Evolutionary conservation across 1,140 invertebrate species (phyloP), one percentile per base, ranked within the genome.

Genomic region (Scaptomyza graminum): DNA sequence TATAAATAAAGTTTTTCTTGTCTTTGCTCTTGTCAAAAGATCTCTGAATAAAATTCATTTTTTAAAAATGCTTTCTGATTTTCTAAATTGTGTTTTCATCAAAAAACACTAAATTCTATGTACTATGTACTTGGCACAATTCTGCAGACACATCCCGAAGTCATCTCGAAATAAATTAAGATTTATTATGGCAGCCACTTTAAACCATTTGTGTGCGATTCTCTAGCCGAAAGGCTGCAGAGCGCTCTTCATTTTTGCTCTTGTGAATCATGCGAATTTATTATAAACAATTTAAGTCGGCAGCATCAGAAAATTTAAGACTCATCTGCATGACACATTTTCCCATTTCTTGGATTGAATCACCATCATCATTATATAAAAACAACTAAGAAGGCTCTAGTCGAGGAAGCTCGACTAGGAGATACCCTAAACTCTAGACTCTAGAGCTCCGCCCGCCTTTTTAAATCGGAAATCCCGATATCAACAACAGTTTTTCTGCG

Each of bases 181-280:
- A 85, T 85, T 87, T 87, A 85, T 87, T 75, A 44, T 81, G 74
- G 65, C 77, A 47, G 70, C 78, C 82, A 85, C 81, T 85, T 85
- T 75, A 85, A 56, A 65, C 44, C 78, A 65, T 87, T 87, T 85
- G 68, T 85, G 64, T 64, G 56, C 63, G 50, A 55, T 62, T 56
- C 5, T 61, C 41, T 22, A 22, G 18, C 18, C 18, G 18, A 22
- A 22, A 22, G 18, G 18, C 18, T 22, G 18, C 18, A 22, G 18
- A 22, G 18, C 18, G 18, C 4, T 22, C 18, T 22, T 22, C 2
- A 3, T 22, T 22, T 8, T 8, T 43, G 44, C 51, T 59, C 47
- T 49, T 68, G 57, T 84, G 81, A 84, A 74, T 84, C 80, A 84
- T 52, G 51, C 44, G n/a, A 64, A 87, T 84, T 87, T 80, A 84